Base-by-base conservation (phyloP, 2,113 vertebrate genomes). In the Mohoua ochrocephala region DNA sequence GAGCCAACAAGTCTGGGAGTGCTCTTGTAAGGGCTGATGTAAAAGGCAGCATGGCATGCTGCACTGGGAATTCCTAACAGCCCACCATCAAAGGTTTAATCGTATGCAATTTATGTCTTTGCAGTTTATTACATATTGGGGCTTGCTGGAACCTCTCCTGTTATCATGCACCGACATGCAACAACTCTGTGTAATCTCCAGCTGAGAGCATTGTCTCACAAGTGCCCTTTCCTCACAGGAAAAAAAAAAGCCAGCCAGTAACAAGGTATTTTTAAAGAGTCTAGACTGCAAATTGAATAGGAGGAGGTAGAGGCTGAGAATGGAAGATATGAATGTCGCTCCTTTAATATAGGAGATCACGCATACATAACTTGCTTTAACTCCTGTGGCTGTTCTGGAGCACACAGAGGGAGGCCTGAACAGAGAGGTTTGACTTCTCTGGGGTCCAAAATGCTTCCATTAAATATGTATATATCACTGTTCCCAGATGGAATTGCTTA, bases 41-140 rank as follows among this genome's bases (percentile, higher is more conserved):
- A 71, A 84, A 95, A 94, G 73, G 86, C 22, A 13, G 71, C 4
- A 1, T 86, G 93, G 88, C 93, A 57, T 1, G 6, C 57, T 93
- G 79, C 76, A 68, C 76, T 96, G 88, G 93, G 96, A 96, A 91
- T 91, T 96, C 93, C 96, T 94, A 68, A 53, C 86, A 96, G 89
- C 92, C 94, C 91, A 94, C 92, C 97, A 95, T 87, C 95, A 94
- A 95, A 96, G 93, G 83, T 93, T 95, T 96, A 89, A 95, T 97
- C 92, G 89, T 9, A 82, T 47, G 81, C 91, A 96, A 91, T 97
- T 96, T 95, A 67, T 96, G 91, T 64, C 82, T 91, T 87, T 26
- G 35, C 30, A 61, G 87, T 87, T 96, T 95, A 83, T 96, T 97
- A 73, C 56, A 39, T 73, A 95, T 67, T 70, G 87, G 91, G 81